phyloP scores from a whole-genome alignment of 2,797 vertebrate species.

The Xenentodon cancila region DNA sequence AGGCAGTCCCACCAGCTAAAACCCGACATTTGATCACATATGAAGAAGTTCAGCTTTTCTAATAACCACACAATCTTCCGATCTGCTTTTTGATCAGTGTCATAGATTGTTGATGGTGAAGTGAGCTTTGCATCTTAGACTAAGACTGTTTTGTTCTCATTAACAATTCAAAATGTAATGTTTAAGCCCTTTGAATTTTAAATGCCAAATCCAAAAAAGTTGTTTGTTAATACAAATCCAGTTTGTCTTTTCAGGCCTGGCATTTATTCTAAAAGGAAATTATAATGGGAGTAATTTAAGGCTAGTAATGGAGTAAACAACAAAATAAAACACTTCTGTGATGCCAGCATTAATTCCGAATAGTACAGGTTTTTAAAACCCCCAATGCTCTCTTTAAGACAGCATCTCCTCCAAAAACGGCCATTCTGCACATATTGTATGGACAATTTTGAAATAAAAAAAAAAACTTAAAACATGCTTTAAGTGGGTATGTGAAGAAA shows the following conservation, averaged over 20 bases:
- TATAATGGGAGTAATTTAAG: neutral
- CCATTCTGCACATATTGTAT: neutral
- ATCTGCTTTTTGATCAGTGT: neutral
- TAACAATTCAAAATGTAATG: no score
- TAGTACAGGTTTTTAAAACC: neutral
- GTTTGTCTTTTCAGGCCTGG: no score
- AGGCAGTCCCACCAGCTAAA: slow-evolving; percentile 14
- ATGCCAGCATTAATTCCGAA: neutral
- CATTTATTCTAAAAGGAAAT: neutral
- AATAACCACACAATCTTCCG: neutral
- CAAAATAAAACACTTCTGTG: neutral
- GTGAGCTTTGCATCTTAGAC: no score
- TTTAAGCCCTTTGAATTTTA: no score
- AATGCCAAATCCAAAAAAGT: no score
- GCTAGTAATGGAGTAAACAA: neutral
- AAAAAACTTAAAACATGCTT: neutral
- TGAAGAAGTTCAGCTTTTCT: neutral
- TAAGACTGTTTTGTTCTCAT: no score
- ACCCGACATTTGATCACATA: slow-evolving; percentile 19
- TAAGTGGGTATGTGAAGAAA: no score
- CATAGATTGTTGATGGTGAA: no score
- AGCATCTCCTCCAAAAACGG: neutral
- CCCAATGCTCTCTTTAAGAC: neutral
- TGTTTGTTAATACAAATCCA: no score
- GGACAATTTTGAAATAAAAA: neutral